Conservation (phyloP, 2,888 invertebrate genomes). For the Unio delphinus region DNA sequence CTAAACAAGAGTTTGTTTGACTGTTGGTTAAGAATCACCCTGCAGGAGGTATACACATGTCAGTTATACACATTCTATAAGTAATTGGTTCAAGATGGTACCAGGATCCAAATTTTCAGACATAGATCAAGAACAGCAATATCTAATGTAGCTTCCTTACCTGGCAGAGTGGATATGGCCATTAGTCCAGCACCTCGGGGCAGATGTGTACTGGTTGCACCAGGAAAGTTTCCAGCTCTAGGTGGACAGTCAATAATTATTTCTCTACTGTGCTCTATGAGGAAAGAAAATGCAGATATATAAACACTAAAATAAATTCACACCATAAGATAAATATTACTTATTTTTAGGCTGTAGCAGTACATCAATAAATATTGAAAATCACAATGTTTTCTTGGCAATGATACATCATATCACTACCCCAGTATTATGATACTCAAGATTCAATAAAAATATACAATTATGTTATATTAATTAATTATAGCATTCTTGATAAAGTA, state of each 20-base stretch:
- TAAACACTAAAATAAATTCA: background rate
- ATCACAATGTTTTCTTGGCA: background rate
- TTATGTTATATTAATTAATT: too few species aligned
- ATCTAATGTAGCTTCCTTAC: constrained; percentile 16
- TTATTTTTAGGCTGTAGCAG: too few species aligned
- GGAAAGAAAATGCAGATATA: background rate
- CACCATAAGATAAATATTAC: too few species aligned
- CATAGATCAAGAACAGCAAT: too few species aligned
- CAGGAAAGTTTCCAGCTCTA: constrained; percentile 18
- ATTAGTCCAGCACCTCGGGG: background rate
- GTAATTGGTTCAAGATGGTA: too few species aligned
- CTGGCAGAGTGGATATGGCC: constrained; percentile 44
- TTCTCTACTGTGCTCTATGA: constrained; percentile 53
- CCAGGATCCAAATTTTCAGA: too few species aligned
- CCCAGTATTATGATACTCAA: background rate
- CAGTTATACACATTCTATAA: too few species aligned
- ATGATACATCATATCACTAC: background rate
- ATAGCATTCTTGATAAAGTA: too few species aligned
- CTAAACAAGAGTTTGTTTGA: too few species aligned
- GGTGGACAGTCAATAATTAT: constrained; percentile 63
- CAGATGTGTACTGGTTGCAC: background rate
- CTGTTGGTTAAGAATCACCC: too few species aligned
- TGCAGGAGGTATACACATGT: too few species aligned
- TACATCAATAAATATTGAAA: background rate
- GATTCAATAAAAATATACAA: too few species aligned